Conservation (phyloP, 2,113 vertebrate species). For the Ailurus styani region DNA sequence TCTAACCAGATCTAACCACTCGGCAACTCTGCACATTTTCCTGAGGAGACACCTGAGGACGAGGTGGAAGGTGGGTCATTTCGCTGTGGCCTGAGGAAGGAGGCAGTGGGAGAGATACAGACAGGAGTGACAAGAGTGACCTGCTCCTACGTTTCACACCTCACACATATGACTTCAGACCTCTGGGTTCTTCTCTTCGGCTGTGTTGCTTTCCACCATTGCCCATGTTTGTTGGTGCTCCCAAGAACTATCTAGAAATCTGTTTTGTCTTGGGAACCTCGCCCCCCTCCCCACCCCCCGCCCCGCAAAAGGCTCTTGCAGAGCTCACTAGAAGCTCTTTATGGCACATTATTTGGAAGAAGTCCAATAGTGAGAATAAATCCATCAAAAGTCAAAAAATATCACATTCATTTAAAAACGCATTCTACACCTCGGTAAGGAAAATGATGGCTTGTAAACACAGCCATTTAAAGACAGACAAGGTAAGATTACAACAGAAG, state of each 20-base stretch:
- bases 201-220: rapidly evolving
- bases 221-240: background rate
- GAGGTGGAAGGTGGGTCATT: background rate
- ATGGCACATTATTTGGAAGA: background rate
- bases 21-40: background rate
- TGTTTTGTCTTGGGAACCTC: background rate
- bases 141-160: background rate
- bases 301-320: background rate
- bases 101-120: background rate
- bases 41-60: background rate
- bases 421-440: background rate
- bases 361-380: background rate
- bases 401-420: background rate
- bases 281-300: too few relatives aligned
- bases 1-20: background rate
- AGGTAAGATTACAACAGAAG: background rate
- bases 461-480: slow-evolving; percentile 9
- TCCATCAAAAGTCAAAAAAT: slow-evolving; percentile 28
- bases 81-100: background rate
- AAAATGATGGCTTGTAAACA: slow-evolving; percentile 21
- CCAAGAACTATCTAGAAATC: background rate
- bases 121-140: background rate
- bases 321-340: background rate
- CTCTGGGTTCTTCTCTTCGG: background rate
- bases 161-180: background rate